These are phyloP conservation scores for Sebastes schlegelii DNA, from an alignment of 2,113 vertebrate genomes.

Conservation along the genomic window DNA sequence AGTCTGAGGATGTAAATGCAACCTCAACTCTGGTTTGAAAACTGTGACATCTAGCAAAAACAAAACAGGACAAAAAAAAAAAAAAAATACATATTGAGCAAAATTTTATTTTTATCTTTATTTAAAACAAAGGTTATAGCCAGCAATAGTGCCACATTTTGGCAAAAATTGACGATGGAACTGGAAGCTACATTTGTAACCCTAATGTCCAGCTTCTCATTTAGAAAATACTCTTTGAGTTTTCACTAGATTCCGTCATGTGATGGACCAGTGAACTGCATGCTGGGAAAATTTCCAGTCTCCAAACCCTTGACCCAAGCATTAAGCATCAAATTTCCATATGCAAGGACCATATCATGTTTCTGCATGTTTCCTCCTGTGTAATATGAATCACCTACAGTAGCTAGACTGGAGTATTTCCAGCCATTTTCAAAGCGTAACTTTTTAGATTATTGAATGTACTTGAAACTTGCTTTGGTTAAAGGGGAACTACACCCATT, in stretches of 20 bases:
- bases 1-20: neutral
- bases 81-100: neutral
- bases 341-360: conserved; percentile 16
- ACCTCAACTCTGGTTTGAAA: neutral
- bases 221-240: conserved; percentile 7
- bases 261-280: conserved; percentile 5
- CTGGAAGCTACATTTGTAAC: neutral
- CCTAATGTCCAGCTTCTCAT: neutral
- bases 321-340: neutral
- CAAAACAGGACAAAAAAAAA: conserved; percentile 1
- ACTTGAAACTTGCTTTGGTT: neutral
- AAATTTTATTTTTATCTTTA: neutral
- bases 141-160: neutral
- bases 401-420: neutral
- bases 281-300: conserved; percentile 4
- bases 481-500: neutral
- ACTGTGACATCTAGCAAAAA: neutral
- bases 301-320: neutral
- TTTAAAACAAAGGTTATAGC: neutral
- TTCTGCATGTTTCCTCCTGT: neutral
- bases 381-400: neutral
- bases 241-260: neutral
- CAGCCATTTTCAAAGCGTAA: neutral
- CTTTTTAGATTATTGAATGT: neutral
- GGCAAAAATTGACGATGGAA: neutral